Evolutionary conservation across 2,113 vertebrate species (phyloP).

Genomic region (Mobula hypostoma): DNA sequence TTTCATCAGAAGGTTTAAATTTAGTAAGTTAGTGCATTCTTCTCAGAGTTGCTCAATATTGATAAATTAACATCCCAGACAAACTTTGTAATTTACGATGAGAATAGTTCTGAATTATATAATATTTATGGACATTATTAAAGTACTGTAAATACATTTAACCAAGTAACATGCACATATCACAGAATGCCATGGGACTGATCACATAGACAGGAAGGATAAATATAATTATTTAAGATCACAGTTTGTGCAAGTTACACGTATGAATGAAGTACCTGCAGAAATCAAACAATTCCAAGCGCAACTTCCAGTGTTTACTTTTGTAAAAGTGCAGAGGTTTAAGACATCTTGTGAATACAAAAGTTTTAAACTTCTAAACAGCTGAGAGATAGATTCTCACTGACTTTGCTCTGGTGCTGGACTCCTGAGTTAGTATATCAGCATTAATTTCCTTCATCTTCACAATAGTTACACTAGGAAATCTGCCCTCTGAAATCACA

Average conservation of each 20-base stretch:
- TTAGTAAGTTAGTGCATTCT: neutral
- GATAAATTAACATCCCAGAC: neutral
- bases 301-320: too few species aligned
- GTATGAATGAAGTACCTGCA: neutral
- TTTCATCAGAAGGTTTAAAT: neutral
- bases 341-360: too few species aligned
- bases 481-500: too few species aligned
- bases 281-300: too few species aligned
- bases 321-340: too few species aligned
- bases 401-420: too few species aligned
- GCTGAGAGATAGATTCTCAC: too few species aligned
- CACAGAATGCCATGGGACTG: neutral
- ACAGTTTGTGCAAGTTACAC: neutral
- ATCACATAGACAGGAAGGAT: neutral
- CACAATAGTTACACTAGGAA: too few species aligned
- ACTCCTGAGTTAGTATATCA: too few species aligned
- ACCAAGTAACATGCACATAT: too few species aligned
- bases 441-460: too few species aligned
- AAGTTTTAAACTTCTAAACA: too few species aligned
- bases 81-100: neutral
- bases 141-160: neutral
- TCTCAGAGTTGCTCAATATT: neutral
- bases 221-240: neutral
- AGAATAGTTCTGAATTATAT: neutral
- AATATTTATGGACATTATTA: neutral